phyloP scores from a whole-genome alignment of 2,113 vertebrate genomes.

The Gasterosteus aculeatus region DNA sequence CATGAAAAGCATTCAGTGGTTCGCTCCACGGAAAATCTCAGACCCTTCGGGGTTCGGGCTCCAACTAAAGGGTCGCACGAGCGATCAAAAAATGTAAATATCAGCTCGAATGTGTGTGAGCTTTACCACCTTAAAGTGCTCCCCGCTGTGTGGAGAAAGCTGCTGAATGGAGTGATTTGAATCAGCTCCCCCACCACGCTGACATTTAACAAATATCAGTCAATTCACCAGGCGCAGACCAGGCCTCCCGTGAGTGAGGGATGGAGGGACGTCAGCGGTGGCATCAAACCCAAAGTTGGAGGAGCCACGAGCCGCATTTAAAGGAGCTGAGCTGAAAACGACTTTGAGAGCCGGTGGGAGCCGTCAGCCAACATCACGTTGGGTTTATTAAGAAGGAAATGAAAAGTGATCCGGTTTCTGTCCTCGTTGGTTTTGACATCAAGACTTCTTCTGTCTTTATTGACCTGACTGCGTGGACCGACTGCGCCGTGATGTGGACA shows the following conservation, averaged over 20 bases:
- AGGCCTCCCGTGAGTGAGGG: neutral
- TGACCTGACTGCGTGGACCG: no score
- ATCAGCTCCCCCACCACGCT: neutral
- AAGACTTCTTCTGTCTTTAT: neutral
- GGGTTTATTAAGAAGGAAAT: conserved; percentile 29
- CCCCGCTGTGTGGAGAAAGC: neutral
- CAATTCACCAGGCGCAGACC: neutral
- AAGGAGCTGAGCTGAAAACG: conserved; percentile 34
- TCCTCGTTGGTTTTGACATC: neutral
- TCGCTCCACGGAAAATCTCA: no score
- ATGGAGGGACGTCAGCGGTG: neutral
- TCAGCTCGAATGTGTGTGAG: no score
- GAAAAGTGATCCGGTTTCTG: neutral
- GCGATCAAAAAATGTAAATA: no score
- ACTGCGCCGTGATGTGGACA: no score
- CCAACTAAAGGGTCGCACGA: no score
- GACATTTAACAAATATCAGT: conserved; percentile 2
- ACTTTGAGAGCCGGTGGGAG: conserved; percentile 26
- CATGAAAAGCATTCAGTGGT: no score
- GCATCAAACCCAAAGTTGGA: neutral
- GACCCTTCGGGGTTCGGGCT: no score
- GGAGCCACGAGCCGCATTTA: conserved; percentile 29
- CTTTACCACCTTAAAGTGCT: neutral
- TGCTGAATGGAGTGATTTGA: conserved; percentile 23
- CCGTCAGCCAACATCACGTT: conserved; percentile 38